phyloP scores from a whole-genome alignment of 37 sponge, comb jelly and placozoan genomes.

The Dysidea cf. avara region DNA sequence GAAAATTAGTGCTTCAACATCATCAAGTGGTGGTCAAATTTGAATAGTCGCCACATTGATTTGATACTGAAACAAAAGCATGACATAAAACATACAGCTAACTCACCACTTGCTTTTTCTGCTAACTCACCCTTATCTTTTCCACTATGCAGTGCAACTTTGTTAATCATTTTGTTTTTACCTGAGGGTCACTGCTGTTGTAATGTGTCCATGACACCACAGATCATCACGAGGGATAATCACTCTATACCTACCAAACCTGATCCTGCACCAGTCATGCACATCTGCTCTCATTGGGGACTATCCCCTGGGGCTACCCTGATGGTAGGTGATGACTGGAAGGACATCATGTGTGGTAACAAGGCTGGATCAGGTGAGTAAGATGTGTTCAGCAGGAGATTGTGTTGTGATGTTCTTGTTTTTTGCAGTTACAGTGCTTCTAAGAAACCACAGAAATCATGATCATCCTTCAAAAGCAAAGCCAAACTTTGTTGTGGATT shows the following conservation, averaged over 20 bases:
- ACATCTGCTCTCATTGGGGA: conserved; percentile 55
- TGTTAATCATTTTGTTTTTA: neutral
- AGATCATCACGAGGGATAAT: conserved; percentile 72
- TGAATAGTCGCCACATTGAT: no score
- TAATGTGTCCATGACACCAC: neutral
- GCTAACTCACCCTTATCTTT: no score
- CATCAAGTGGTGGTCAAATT: no score
- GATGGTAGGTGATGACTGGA: conserved; percentile 60
- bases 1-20: no score
- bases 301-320: conserved; percentile 31
- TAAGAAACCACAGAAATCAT: conserved; percentile 28
- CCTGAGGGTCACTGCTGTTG: neutral
- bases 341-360: conserved; percentile 49
- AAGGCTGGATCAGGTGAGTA: conserved; percentile 45
- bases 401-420: no score
- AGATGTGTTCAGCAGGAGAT: no score
- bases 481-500: conserved; percentile 19
- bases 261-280: conserved; percentile 61
- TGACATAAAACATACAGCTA: no score
- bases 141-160: neutral
- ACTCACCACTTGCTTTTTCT: no score
- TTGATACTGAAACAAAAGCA: no score
- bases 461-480: conserved; percentile 12
- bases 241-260: conserved; percentile 77
- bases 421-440: conserved; percentile 36